Base-by-base conservation (phyloP, 2,888 invertebrate species). In the Tortrix viridana region DNA sequence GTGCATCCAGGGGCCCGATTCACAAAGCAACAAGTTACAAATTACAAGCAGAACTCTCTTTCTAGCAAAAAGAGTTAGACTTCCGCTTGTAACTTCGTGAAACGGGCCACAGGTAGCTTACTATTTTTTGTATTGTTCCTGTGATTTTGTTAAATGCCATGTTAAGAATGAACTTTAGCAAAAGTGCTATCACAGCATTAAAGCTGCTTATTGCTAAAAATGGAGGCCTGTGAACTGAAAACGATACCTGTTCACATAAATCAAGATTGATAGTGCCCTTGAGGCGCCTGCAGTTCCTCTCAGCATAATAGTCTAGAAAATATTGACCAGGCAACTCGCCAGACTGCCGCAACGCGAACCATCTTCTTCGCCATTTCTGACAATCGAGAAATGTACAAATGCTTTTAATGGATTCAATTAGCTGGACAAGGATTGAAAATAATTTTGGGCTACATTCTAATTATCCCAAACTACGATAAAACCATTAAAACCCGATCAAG, bases 321-420 rank as follows among this genome's bases (percentile, higher is more conserved):
- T 97, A 98, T 88, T 98, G 98, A 62, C 97, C 97, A 58, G 98
- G 98, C 78, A 98, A 94, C 83, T 98, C 97, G 72, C 98, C 97
- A 41, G 96, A 96, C 83, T 97, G 97, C 71, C 97, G 95, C 75
- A 99, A 93, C 71, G 97, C 96, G 90, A 98, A 99, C 97, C 97
- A 99, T 77, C 98, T 94, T 83, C 96, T 95, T 85, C 98, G 95
- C 98, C 98, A 98, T 93, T 97, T 96, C 98, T 99, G 87, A 66
- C 63, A 65, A 68, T 67, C 56, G 1, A 38, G 1, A 46, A 43
- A 44, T 22, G 37, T 18, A 19, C 19, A 18, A 9, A 41, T 32
- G 16, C 3, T 12, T 26, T 7, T 7, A 19, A 6, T 43, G 0
- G 37, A 44, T 16, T 14, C 0, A 18, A n/a, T 9, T 16, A 1